phyloP scores from a whole-genome alignment of 2,888 invertebrate genomes.

The Trypoxylon attenuatum region DNA sequence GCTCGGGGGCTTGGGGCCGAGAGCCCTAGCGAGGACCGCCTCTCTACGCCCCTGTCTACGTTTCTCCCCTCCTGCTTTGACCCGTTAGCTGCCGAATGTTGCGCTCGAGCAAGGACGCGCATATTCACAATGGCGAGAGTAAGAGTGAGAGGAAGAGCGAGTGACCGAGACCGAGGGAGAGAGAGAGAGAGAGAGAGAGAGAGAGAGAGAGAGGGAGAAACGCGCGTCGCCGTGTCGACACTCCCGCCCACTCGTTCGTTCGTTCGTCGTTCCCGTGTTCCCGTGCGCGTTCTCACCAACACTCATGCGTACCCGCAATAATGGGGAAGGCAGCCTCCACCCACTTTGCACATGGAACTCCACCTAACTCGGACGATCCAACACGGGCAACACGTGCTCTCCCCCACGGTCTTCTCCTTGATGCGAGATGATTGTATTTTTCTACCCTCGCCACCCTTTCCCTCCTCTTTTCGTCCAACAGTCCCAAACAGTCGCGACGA shows the following conservation, averaged over 20 bases:
- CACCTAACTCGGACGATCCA: slow-evolving; percentile 68
- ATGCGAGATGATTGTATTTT: no score
- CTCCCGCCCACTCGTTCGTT: slow-evolving; percentile 77
- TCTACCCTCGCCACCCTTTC: no score
- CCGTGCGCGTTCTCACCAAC: slow-evolving; percentile 13
- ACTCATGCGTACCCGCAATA: slow-evolving; percentile 46
- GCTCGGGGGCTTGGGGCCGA: no score
- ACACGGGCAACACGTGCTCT: slow-evolving; percentile 69
- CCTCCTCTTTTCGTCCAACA: no score
- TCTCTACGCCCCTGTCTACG: slow-evolving; percentile 68
- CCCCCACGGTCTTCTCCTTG: slow-evolving; percentile 21
- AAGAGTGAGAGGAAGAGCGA: neutral
- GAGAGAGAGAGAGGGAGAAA: slow-evolving; percentile 59
- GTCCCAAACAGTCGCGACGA: no score
- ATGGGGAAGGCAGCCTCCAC: slow-evolving; percentile 67
- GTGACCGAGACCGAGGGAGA: slow-evolving; percentile 3
- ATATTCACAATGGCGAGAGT: slow-evolving; percentile 41
- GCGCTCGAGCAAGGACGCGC: slow-evolving; percentile 77
- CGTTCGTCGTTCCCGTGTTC: slow-evolving; percentile 19
- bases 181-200: slow-evolving; percentile 58
- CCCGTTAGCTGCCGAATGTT: slow-evolving; percentile 73
- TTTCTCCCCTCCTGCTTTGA: slow-evolving; percentile 66
- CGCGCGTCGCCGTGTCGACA: slow-evolving; percentile 51
- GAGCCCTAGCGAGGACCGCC: slow-evolving; percentile 65
- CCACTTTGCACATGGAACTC: slow-evolving; percentile 71